phyloP scores from a whole-genome alignment of 2,113 vertebrate genomes.

The Felis catus region DNA sequence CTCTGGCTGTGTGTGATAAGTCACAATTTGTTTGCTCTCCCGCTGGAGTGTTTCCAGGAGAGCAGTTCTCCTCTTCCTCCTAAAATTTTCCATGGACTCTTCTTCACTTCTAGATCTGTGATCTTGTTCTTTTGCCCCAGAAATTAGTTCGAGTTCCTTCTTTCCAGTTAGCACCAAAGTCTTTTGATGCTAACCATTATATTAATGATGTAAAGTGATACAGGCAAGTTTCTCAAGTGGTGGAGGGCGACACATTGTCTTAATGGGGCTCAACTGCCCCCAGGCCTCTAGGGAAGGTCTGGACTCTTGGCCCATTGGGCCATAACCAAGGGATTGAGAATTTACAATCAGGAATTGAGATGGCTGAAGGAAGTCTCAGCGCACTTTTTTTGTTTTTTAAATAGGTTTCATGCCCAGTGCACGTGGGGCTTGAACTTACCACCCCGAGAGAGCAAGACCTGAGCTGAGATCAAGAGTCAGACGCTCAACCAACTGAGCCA shows the following conservation, averaged over 20 bases:
- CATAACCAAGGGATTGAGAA: not conserved
- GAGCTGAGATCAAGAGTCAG: too few relatives aligned
- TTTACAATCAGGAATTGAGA: not conserved
- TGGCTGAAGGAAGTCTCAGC: not conserved
- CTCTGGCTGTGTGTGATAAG: not conserved
- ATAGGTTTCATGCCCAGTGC: too few relatives aligned
- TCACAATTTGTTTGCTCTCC: not conserved
- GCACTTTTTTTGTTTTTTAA: not conserved
- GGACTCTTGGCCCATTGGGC: not conserved
- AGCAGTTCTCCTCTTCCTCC: not conserved
- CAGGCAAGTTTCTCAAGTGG: not conserved
- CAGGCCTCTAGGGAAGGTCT: not conserved
- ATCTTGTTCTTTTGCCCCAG: not conserved
- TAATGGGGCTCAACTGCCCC: not conserved
- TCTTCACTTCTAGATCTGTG: not conserved
- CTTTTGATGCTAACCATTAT: not conserved
- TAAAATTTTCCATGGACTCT: constrained; percentile 34
- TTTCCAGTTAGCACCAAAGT: not conserved
- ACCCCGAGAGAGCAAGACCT: too few relatives aligned
- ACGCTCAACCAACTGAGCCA: too few relatives aligned
- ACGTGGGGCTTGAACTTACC: too few relatives aligned
- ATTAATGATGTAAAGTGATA: constrained; percentile 32
- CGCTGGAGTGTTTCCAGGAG: not conserved
- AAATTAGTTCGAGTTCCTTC: not conserved
- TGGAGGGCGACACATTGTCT: constrained; percentile 16